These are phyloP conservation scores for Cyrtonyx montezumae DNA, from an alignment of 2,113 vertebrate genomes.

Conservation along the genomic window DNA sequence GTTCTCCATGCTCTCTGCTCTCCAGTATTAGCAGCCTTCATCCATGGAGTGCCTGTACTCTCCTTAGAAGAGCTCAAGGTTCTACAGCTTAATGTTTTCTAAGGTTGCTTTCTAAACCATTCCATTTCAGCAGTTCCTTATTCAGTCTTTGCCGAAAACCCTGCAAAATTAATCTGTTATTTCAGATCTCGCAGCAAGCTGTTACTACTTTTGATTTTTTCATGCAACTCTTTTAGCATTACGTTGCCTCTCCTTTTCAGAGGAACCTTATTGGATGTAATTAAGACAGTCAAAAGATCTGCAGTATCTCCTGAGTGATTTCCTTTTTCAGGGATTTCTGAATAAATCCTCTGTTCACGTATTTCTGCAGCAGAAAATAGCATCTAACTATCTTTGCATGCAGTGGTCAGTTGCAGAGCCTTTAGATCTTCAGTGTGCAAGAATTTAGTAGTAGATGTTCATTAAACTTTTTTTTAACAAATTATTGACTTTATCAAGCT, in stretches of 20 bases:
- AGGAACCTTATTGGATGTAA: neutral
- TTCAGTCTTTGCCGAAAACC: neutral
- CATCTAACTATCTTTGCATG: neutral
- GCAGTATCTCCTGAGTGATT: neutral
- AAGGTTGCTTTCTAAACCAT: neutral
- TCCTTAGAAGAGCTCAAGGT: neutral
- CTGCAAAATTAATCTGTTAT: neutral
- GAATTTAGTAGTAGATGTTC: neutral
- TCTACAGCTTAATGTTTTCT: neutral
- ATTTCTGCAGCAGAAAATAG: neutral
- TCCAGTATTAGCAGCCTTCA: neutral
- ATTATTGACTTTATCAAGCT: neutral
- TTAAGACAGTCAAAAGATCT: neutral
- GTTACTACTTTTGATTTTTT: neutral
- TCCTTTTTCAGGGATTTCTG: neutral
- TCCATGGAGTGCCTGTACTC: neutral
- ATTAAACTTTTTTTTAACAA: neutral
- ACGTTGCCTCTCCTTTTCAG: neutral
- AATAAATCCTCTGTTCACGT: neutral
- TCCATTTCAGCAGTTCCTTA: neutral
- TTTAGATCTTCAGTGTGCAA: neutral
- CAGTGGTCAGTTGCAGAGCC: fast-evolving
- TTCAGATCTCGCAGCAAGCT: neutral
- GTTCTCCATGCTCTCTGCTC: neutral
- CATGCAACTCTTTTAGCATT: neutral